These are phyloP conservation scores for Cataglyphis hispanica DNA, from an alignment of 1,140 invertebrate genomes.

Conservation along the genomic window DNA sequence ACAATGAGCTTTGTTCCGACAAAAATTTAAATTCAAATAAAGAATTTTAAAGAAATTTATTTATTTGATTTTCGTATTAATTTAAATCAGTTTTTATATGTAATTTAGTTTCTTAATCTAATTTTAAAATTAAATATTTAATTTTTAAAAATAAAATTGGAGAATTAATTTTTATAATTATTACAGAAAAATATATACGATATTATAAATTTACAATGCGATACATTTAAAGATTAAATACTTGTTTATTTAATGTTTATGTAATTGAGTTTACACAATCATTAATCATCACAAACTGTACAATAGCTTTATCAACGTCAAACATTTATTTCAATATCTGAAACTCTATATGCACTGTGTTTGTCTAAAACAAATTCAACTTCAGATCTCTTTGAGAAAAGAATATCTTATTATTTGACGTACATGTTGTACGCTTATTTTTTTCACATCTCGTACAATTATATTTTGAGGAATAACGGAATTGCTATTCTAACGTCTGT, in stretches of 20 bases:
- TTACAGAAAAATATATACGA: neutral
- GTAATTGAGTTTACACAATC: neutral
- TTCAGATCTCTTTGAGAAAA: constrained; percentile 19
- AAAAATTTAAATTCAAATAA: constrained; percentile 20
- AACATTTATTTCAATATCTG: neutral
- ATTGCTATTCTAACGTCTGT: constrained; percentile 30
- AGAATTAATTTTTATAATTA: neutral
- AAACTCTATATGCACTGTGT: neutral
- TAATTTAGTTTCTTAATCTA: neutral
- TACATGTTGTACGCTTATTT: constrained; percentile 27
- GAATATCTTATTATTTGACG: constrained; percentile 2
- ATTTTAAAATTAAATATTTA: neutral
- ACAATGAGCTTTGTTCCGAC: neutral
- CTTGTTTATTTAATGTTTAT: neutral
- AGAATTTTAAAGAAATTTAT: constrained; percentile 11
- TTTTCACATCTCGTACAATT: constrained; percentile 19
- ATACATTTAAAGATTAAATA: neutral
- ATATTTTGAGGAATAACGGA: constrained; percentile 13
- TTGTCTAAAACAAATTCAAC: constrained; percentile 15
- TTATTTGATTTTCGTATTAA: neutral
- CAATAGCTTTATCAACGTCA: neutral
- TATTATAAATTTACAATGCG: neutral
- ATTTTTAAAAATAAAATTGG: neutral
- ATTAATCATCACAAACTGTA: neutral
- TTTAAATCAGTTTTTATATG: too few species aligned